phyloP scores from a whole-genome alignment of 2,888 invertebrate species.

The Caenorhabditis sp. region DNA sequence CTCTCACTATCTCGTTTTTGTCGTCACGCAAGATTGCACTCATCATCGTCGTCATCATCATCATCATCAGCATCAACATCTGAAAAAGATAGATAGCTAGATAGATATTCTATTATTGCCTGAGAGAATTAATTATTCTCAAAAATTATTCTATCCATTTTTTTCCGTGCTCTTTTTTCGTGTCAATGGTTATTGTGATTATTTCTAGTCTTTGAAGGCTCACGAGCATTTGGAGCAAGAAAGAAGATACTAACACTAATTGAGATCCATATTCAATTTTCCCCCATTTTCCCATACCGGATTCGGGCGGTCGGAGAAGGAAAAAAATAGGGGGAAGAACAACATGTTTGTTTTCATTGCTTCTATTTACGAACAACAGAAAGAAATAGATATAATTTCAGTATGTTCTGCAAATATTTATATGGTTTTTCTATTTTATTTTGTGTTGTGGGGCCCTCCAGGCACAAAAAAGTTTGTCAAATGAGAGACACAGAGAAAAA shows the following conservation, averaged over 20 bases:
- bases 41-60: not conserved
- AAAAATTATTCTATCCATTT: constrained; percentile 3
- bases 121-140: not conserved
- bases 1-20: too few relatives aligned
- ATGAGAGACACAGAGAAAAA: too few relatives aligned
- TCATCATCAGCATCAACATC: not conserved
- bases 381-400: not conserved
- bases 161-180: not conserved
- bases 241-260: not conserved
- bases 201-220: constrained; percentile 2
- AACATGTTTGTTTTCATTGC: constrained; percentile 3
- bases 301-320: too few relatives aligned
- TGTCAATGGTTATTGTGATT: not conserved
- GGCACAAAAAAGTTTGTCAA: too few relatives aligned
- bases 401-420: not conserved
- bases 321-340: too few relatives aligned
- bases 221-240: too few relatives aligned
- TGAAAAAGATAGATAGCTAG: not conserved
- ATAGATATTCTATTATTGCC: not conserved
- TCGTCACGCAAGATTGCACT: not conserved
- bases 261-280: too few relatives aligned
- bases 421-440: not conserved
- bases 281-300: too few relatives aligned
- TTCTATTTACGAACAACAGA: constrained; percentile 6
- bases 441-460: not conserved